Evolutionary conservation across 2,888 invertebrate genomes (phyloP), one percentile per base, ranked within the genome.

Genomic region (Cryptus armator): DNA sequence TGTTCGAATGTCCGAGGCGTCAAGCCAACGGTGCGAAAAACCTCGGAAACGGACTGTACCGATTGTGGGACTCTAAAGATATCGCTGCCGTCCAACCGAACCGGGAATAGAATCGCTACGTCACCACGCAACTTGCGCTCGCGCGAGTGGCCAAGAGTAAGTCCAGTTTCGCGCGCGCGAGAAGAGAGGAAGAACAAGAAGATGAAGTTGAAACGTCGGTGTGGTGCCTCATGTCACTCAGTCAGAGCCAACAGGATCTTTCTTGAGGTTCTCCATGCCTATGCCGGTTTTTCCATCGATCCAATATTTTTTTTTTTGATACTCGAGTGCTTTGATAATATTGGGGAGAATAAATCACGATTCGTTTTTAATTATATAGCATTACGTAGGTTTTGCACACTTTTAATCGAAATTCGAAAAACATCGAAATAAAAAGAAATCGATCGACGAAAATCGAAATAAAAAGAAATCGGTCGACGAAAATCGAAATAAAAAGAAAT

Each of bases 31-130:
- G 77, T 81, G 86, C 86, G 85, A 86, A 84, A 88, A 89, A 88
- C 81, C 88, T 88, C 88, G 87, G 87, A 87, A 89, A 89, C 87
- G 87, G 86, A 87, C 87, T 90, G 90, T 90, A 91, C 90, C 84
- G 90, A 90, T 89, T 89, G 87, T 89, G 56, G 56, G 81, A 75
- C 90, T 91, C 92, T 92, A 92, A 92, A 92, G 91, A 92, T 92
- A 92, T 91, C 91, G 91, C 89, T 92, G 91, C 84, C 92, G 91
- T 91, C 90, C 89, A 91, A 37, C 89, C 86, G 79, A 59, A 89
- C 90, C 91, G 87, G 90, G 89, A 92, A 92, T 92, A 92, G 92
- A 91, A 88, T 86, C 85, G 87, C 91, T 90, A 92, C 92, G 91
- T 92, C 90, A 90, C 89, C 86, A 85, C 86, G 86, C 86, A 87